Conservation (phyloP, 1,140 invertebrate species). For the Drosophila kanapiae region DNA sequence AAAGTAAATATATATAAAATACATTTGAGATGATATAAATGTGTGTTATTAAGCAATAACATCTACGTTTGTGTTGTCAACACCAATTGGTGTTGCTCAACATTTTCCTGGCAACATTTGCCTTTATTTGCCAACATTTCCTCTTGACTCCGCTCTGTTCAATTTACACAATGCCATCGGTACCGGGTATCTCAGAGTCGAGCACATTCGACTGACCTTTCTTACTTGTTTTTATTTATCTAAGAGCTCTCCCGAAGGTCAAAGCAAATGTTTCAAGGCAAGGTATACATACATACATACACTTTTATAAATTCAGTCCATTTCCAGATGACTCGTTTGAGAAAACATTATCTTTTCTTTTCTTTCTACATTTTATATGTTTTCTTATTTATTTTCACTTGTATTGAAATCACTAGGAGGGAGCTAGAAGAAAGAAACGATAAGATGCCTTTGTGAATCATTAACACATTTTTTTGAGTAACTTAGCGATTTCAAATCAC, state of each 20-base stretch:
- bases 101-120: too few relatives aligned
- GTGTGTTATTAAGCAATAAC: too few relatives aligned
- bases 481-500: background rate
- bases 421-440: background rate
- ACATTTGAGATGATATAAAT: too few relatives aligned
- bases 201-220: too few relatives aligned
- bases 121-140: too few relatives aligned
- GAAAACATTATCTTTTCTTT: background rate
- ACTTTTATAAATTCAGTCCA: background rate
- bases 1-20: too few relatives aligned
- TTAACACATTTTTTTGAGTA: background rate
- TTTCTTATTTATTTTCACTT: background rate
- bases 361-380: background rate
- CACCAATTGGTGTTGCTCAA: too few relatives aligned
- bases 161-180: too few relatives aligned
- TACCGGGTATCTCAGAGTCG: too few relatives aligned
- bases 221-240: constrained; percentile 10
- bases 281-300: background rate
- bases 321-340: background rate
- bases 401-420: background rate
- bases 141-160: too few relatives aligned
- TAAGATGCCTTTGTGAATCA: background rate
- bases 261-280: background rate
- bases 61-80: too few relatives aligned
- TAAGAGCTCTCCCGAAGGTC: constrained; percentile 12